These are phyloP conservation scores for Lordiphosa clarofinis DNA, from an alignment of 1,140 invertebrate species.

Conservation along the genomic window DNA sequence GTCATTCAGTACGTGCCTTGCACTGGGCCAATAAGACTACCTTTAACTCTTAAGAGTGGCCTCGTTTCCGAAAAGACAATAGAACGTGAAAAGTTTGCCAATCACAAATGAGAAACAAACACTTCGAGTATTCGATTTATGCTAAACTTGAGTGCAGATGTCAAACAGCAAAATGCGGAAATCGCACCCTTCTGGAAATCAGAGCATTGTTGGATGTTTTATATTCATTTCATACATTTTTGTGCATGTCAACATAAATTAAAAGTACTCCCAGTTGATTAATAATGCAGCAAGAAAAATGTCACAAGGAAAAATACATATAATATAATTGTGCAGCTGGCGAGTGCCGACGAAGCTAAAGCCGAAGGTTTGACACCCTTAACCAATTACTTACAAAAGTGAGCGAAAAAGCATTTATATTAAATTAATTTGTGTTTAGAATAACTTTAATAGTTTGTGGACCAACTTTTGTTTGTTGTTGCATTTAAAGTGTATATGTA, in stretches of 20 bases:
- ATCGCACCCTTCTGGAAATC: too few species aligned
- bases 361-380: not conserved
- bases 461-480: not conserved
- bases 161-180: too few species aligned
- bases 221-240: constrained; percentile 60
- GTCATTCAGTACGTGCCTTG: constrained; percentile 38
- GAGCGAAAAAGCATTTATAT: too few species aligned
- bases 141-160: too few species aligned
- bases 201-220: constrained; percentile 12
- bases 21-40: constrained; percentile 1
- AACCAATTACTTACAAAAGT: too few species aligned
- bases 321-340: constrained; percentile 29
- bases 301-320: constrained; percentile 58
- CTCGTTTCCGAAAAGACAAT: constrained; percentile 9
- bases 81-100: constrained; percentile 15
- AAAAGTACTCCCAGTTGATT: constrained; percentile 69
- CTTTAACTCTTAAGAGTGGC: constrained; percentile 4
- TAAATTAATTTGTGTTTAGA: too few species aligned
- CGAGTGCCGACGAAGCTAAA: not conserved
- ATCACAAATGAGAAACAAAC: constrained; percentile 8
- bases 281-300: constrained; percentile 67
- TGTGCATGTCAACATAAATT: constrained; percentile 74
- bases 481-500: constrained; percentile 17
- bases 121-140: too few species aligned
- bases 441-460: too few species aligned